Percentiles rank a stretch among this genome's conserved stretches.
These are phyloP conservation scores for Adelognathus sp. DNA, from an alignment of 2,888 invertebrate species.

Conservation along the genomic window DNA sequence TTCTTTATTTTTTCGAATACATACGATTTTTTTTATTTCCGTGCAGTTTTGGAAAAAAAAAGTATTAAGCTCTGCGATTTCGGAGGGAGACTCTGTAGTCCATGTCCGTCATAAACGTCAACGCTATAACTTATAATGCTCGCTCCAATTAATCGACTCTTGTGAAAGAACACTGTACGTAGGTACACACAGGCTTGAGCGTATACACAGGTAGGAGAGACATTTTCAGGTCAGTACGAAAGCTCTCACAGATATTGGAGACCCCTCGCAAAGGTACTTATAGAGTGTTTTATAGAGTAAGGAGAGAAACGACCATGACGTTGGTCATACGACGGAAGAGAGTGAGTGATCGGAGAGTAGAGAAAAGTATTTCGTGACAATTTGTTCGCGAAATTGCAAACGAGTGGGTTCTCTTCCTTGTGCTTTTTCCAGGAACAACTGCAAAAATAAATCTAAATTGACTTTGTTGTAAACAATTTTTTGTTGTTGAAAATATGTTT, in stretches of 20 bases:
- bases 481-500: background rate
- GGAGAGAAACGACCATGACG: slow-evolving; percentile 7
- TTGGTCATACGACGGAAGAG: background rate
- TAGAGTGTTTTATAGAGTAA: background rate
- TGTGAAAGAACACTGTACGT: slow-evolving; percentile 4
- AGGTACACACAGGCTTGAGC: background rate
- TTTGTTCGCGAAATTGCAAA: background rate
- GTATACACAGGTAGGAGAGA: slow-evolving; percentile 8
- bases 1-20: too few relatives aligned
- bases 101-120: background rate
- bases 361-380: background rate
- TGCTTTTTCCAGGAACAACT: background rate
- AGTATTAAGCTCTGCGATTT: too few relatives aligned
- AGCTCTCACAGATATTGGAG: slow-evolving; percentile 48
- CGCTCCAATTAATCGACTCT: slow-evolving; percentile 1
- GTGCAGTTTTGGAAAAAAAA: too few relatives aligned
- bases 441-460: background rate
- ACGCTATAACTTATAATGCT: background rate
- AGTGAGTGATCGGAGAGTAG: background rate
- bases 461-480: background rate
- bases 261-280: slow-evolving; percentile 8
- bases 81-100: background rate
- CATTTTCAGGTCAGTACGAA: slow-evolving; percentile 50
- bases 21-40: too few relatives aligned
- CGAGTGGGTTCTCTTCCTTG: too few relatives aligned